A percentile compares a stretch with the other conserved stretches of the same genome.
These are phyloP conservation scores for Chlorops oryzae DNA, from an alignment of 1,140 invertebrate species.

Conservation along the genomic window DNA sequence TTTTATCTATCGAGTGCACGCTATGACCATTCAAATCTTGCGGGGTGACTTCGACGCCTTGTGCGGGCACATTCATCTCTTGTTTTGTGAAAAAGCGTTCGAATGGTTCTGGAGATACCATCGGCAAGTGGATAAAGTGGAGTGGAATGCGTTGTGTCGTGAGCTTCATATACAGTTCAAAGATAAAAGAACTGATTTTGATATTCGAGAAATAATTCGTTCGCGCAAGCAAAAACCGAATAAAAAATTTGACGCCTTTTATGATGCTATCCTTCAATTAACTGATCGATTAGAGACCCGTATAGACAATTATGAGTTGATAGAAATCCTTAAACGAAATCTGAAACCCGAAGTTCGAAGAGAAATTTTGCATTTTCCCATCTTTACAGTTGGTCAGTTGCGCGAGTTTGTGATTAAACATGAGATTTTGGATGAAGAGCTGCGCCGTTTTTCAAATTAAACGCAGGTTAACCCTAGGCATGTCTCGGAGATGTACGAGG, in stretches of 20 bases:
- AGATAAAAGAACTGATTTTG: neutral
- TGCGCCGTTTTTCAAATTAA: no score
- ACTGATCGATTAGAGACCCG: neutral
- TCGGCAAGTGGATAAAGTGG: neutral
- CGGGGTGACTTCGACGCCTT: neutral
- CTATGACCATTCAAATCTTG: neutral
- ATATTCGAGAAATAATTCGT: neutral
- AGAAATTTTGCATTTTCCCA: neutral
- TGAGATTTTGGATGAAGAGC: no score
- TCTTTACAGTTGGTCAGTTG: neutral
- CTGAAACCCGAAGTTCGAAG: neutral
- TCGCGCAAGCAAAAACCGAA: neutral
- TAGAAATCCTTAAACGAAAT: neutral
- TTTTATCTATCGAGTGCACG: neutral
- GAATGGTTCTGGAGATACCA: constrained; percentile 1
- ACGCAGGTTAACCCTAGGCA: no score
- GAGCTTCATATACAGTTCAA: neutral
- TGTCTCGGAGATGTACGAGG: no score
- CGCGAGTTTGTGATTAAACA: neutral
- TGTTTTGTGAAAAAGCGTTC: neutral
- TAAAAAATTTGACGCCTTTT: constrained; percentile 1
- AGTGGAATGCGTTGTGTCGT: neutral
- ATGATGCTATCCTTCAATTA: neutral
- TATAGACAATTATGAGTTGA: neutral
- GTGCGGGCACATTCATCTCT: neutral